Percentiles rank a stretch among this genome's conserved stretches.
phyloP scores from a whole-genome alignment of 1,140 invertebrate genomes.

The Cherax quadricarinatus region DNA sequence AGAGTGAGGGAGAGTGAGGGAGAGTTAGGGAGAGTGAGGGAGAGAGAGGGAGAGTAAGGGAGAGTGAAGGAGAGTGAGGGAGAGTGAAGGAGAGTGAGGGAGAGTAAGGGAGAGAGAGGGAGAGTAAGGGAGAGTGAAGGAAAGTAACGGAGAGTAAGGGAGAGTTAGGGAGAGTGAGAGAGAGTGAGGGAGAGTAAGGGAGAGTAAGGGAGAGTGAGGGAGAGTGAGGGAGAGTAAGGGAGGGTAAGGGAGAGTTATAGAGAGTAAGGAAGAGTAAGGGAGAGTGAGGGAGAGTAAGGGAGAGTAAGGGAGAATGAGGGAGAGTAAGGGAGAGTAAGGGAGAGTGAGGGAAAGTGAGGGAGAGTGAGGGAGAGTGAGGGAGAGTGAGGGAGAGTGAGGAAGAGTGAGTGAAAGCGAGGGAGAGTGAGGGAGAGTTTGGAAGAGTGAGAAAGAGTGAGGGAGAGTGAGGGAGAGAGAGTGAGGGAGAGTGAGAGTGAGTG shows the following conservation, averaged over 20 bases:
- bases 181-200: background rate
- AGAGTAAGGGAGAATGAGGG: background rate
- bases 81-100: background rate
- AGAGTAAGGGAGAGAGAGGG: background rate
- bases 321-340: slow-evolving; percentile 15
- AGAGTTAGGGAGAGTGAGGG: no score
- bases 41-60: background rate
- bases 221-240: background rate
- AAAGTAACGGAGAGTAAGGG: background rate
- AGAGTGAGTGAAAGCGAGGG: no score
- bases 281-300: background rate
- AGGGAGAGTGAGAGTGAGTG: no score
- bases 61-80: background rate
- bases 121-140: background rate
- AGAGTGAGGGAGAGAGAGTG: no score
- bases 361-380: background rate
- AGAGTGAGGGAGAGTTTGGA: no score
- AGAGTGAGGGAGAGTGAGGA: no score
- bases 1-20: no score
- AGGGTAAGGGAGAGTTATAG: background rate
- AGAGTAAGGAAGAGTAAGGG: no score
- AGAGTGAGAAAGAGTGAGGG: no score
- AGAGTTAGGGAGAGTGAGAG: background rate
- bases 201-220: no score
- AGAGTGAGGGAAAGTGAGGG: background rate